phyloP scores from a whole-genome alignment of 2,888 invertebrate species.

The Pandemis cinnamomeana region DNA sequence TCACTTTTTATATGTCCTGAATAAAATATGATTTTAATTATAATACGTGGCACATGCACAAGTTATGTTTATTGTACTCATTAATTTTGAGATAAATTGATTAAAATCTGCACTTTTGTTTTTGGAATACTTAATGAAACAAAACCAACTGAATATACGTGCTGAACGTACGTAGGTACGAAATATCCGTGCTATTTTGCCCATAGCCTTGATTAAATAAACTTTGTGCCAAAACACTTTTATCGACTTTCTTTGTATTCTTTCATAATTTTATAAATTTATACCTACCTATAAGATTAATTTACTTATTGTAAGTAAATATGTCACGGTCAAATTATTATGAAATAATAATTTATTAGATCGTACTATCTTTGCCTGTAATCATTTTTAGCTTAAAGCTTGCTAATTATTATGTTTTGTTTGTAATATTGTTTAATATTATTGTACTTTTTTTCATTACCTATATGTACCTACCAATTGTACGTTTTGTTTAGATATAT shows the following conservation, averaged over 20 bases:
- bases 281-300: constrained; percentile 17
- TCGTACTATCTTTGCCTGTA: constrained; percentile 23
- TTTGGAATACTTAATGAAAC: neutral
- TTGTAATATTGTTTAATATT: constrained; percentile 43
- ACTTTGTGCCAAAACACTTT: constrained; percentile 37
- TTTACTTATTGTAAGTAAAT: constrained; percentile 9
- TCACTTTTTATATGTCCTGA: neutral
- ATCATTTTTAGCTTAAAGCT: constrained; percentile 57
- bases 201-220: constrained; percentile 8
- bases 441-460: constrained; percentile 44
- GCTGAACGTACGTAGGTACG: neutral
- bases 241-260: constrained; percentile 11
- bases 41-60: neutral
- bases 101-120: neutral
- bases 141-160: neutral
- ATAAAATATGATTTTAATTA: neutral
- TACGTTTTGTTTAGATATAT: constrained; percentile 58
- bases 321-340: constrained; percentile 37
- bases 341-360: constrained; percentile 37
- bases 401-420: constrained; percentile 33
- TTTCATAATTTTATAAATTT: constrained; percentile 29
- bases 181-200: neutral
- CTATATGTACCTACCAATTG: constrained; percentile 35
- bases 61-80: neutral
- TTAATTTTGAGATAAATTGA: neutral